Base-by-base conservation (phyloP, 1,140 invertebrate genomes). In the Dendrolimus kikuchii region DNA sequence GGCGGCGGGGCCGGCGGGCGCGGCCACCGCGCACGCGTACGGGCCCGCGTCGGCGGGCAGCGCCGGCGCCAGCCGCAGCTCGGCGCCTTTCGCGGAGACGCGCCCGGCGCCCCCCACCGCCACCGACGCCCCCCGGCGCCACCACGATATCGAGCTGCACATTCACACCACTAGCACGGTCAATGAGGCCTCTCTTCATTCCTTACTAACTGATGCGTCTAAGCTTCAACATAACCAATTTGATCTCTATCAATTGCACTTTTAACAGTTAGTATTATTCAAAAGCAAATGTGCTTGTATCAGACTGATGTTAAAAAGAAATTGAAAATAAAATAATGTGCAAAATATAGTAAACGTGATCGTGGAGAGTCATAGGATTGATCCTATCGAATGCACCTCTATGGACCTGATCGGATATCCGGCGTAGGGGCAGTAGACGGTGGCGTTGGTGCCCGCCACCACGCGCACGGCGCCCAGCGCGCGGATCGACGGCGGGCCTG, bases 371-470 rank as follows among this genome's bases (percentile, higher is more conserved):
- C 49, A 68, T 56, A 77, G 71, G 69, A 78, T 74, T 77, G 48
- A 77, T 76, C 61, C 65, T 73, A 75, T 67, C 64, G 74, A 78
- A 85, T 82, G 81, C 79, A 81, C 78, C 79, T 82, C 75, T 83
- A 85, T 82, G 69, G 80, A 88, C 86, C 86, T 88, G 71, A 96
- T 92, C 51, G 96, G 95, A 89, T 94, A 95, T 60, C 96, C 96
- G n/a, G 94, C 93, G 66, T 95, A 96, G 66, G 95, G 95, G 87
- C 96, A 98, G 53, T 92, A 90, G 46, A 98, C 89, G 44, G 90
- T 92, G 43, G 94, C 89, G 75, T 93, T 91, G 51, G 92, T 88
- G 46, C 94, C 94, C 36, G 95, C 94, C 47, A 96, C 93, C 8
- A 93, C 94, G 44, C 94, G 95, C 49, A 95, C 88, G 46, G 95